Percentiles rank a stretch among this genome's conserved stretches.
Conservation (phyloP, 2,113 vertebrate genomes). For the Lathamus discolor region DNA sequence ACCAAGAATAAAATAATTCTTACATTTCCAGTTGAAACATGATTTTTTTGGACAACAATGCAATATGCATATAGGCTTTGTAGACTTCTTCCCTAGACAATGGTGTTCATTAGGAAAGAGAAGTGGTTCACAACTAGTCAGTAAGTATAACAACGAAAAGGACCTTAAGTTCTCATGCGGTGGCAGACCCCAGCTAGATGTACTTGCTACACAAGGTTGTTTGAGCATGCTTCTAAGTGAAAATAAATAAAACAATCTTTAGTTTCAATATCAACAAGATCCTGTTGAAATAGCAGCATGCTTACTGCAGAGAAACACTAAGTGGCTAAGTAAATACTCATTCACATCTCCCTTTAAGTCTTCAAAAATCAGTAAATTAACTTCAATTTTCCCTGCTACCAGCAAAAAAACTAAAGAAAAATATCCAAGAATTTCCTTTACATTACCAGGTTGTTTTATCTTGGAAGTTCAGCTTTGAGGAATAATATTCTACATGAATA, state of each 20-base stretch:
- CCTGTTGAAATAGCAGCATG: not conserved
- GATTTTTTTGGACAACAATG: not conserved
- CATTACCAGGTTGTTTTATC: not conserved
- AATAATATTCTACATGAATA: not conserved
- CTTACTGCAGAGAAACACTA: not conserved
- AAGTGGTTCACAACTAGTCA: not conserved
- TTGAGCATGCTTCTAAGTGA: not conserved
- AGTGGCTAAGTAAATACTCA: not conserved
- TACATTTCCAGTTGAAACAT: not conserved
- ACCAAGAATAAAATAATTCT: not conserved
- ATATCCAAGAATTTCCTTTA: not conserved
- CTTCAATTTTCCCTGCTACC: not conserved
- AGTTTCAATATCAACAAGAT: not conserved
- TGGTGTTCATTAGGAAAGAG: not conserved
- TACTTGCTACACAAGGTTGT: not conserved
- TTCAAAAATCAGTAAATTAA: not conserved
- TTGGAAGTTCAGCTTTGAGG: constrained; percentile 6
- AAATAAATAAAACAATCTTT: not conserved
- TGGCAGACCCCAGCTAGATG: not conserved
- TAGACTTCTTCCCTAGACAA: not conserved
- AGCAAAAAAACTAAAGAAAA: not conserved
- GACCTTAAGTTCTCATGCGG: not conserved
- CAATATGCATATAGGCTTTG: not conserved
- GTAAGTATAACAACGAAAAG: not conserved
- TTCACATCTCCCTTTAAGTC: not conserved